Evolutionary conservation across 1,140 invertebrate species (phyloP), one percentile per base, ranked within the genome.

Genomic region (Drosophila equinoxialis): DNA sequence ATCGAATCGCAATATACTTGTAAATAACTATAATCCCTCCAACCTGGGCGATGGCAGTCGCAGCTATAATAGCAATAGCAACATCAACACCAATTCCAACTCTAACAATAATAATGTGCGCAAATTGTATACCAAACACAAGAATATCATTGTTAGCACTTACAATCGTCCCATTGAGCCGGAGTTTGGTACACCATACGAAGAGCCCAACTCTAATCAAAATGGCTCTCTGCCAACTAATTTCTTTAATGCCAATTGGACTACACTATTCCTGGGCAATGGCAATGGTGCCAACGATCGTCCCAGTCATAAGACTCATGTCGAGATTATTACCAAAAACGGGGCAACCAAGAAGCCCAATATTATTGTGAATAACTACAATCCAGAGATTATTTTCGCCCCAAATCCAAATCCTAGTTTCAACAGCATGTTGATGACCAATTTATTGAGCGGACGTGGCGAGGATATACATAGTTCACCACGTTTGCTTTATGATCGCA

Each of bases 371-470:
- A 92, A 91, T 48, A 92, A 92, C 64, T 92, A 92, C 63, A 92
- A 92, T 89, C 91, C 91, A 3, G 91, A 92, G 54, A 83, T 91
- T 6, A 90, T 90, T 66, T 82, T 92, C 54, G 85, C 91, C 20
- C 90, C 91, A 11, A 91, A 91, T 77, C 90, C 83, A 13, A 92
- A 94, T 86, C 93, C 92, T n/a, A 94, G 93, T 39, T 94, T 82
- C 54, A 93, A 61, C 93, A 91, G 72, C 91, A 94, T 83, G 93
- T 91, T 72, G 80, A 94, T 62, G 92, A 95, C 83, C 94, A 96
- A 92, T 94, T 95, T 64, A 94, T 94, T 92, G 95, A 96, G 92
- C 93, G 96, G 77, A 94, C 96, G 14, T 2, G 79, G 80, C 35
- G 74, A 82, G n/a, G 77, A 90, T 30, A 77, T 77, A 8, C 72